Evolutionary conservation across 2,888 invertebrate species (phyloP).

Genomic region (Rhopalosiphum nymphaeae): DNA sequence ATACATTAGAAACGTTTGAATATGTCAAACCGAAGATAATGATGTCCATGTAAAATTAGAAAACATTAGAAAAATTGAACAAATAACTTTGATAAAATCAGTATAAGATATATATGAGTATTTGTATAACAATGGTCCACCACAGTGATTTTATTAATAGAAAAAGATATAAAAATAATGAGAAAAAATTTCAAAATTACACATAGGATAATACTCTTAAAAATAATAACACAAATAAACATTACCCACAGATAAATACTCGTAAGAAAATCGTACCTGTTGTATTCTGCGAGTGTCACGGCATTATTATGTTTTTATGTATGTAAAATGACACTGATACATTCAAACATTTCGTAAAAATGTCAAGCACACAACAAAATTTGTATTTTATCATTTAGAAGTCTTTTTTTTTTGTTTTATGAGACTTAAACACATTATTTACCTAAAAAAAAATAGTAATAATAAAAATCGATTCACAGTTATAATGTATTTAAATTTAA

Average conservation of each 20-base stretch:
- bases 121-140: background rate
- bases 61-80: background rate
- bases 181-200: background rate
- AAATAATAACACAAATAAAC: background rate
- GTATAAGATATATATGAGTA: background rate
- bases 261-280: background rate
- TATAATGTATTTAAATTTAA: background rate
- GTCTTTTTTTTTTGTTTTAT: no score
- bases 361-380: background rate
- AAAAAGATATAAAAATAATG: background rate
- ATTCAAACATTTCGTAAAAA: background rate
- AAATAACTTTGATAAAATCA: background rate
- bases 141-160: background rate
- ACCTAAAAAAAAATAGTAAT: background rate
- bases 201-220: background rate
- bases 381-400: background rate
- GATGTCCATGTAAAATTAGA: no score
- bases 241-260: background rate
- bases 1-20: background rate
- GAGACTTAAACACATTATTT: background rate
- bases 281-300: background rate
- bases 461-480: background rate
- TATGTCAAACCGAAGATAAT: background rate
- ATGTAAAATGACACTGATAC: background rate
- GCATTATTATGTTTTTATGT: background rate